Percentiles rank a stretch among this genome's conserved stretches.
phyloP scores from a whole-genome alignment of 1,140 invertebrate genomes.

The Heliothis subflexa region DNA sequence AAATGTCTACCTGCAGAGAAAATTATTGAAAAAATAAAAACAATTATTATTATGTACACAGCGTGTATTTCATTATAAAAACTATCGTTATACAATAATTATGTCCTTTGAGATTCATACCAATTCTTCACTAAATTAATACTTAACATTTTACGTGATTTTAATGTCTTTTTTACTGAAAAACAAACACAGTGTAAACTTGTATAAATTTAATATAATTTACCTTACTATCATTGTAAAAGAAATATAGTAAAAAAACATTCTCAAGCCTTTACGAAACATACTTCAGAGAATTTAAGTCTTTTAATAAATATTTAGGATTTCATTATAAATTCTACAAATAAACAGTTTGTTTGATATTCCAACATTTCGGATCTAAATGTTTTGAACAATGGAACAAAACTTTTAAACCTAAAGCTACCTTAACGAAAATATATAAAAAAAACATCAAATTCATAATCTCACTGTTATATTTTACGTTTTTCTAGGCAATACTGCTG shows the following conservation, averaged over 20 bases:
- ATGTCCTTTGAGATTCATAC: slow-evolving; percentile 11
- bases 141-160: not conserved
- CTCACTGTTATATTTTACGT: slow-evolving; percentile 2
- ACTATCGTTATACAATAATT: slow-evolving; percentile 6
- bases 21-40: not conserved
- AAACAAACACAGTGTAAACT: not conserved
- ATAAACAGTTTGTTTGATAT: not conserved
- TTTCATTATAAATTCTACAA: not conserved
- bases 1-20: not conserved
- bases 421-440: not conserved
- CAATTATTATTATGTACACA: slow-evolving; percentile 8
- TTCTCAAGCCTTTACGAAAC: not conserved
- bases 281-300: not conserved
- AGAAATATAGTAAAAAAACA: not conserved
- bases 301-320: not conserved
- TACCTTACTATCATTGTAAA: not conserved
- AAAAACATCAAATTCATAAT: not conserved
- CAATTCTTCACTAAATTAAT: not conserved
- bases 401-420: not conserved
- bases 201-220: not conserved
- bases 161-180: not conserved
- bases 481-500: not conserved
- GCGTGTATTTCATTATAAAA: slow-evolving; percentile 15
- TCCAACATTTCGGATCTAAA: not conserved
- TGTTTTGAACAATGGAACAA: not conserved